Percentiles rank a stretch among this genome's conserved stretches.
Conservation (phyloP, 1,140 invertebrate genomes). For the Drosophila erecta region DNA sequence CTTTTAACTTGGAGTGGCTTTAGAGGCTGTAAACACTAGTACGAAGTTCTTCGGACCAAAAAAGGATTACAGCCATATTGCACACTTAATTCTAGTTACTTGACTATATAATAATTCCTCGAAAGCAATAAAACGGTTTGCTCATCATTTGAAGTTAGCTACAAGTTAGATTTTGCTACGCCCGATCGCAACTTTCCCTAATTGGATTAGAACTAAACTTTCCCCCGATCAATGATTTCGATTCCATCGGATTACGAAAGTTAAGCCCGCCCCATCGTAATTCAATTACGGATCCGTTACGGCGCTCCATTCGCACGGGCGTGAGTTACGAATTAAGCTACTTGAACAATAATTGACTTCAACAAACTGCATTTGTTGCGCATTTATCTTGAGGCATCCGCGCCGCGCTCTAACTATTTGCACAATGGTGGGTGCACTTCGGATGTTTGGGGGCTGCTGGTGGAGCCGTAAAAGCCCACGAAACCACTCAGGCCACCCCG, state of each 20-base stretch:
- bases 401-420: conserved; percentile 46
- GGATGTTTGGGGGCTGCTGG: too few relatives aligned
- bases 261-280: conserved; percentile 13
- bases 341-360: conserved; percentile 79
- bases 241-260: conserved; percentile 9
- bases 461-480: not conserved
- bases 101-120: too few relatives aligned
- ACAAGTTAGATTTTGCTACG: not conserved
- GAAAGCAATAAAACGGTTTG: too few relatives aligned
- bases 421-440: conserved; percentile 22
- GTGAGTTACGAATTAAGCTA: conserved; percentile 69
- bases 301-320: conserved; percentile 13
- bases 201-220: conserved; percentile 20
- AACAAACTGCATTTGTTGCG: conserved; percentile 81
- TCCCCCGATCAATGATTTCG: conserved; percentile 6
- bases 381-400: conserved; percentile 69
- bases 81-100: too few relatives aligned
- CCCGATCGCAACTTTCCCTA: conserved; percentile 8
- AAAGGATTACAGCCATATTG: too few relatives aligned
- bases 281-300: conserved; percentile 19
- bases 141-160: too few relatives aligned
- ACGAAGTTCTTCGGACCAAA: too few relatives aligned
- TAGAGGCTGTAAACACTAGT: too few relatives aligned
- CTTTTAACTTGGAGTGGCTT: not conserved
- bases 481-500: conserved; percentile 6